These are phyloP conservation scores for Pyrrhia umbra DNA, from an alignment of 2,888 invertebrate species.

Conservation along the genomic window DNA sequence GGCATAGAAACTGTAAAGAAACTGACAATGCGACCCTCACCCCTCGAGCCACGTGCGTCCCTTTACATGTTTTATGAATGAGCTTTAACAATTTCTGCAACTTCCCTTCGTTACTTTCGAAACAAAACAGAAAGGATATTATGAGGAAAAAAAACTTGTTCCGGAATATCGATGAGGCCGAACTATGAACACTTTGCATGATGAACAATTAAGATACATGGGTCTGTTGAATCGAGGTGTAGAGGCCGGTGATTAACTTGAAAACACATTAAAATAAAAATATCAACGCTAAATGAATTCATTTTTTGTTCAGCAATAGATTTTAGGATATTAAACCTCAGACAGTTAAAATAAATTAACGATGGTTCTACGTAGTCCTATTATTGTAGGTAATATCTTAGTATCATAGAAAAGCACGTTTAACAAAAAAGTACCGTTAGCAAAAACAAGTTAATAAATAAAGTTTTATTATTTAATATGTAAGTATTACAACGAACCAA, in stretches of 20 bases:
- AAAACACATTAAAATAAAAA: too few relatives aligned
- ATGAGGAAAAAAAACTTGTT: conserved; percentile 64
- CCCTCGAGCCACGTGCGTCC: conserved; percentile 75
- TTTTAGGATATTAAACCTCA: too few relatives aligned
- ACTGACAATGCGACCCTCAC: conserved; percentile 70
- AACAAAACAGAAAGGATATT: conserved; percentile 72
- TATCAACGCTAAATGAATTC: too few relatives aligned
- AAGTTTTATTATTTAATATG: conserved; percentile 33
- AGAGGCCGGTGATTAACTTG: background rate
- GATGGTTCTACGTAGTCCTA: too few relatives aligned
- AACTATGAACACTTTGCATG: conserved; percentile 33
- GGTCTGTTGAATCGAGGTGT: background rate
- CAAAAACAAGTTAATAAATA: conserved; percentile 15
- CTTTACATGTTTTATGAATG: conserved; percentile 83
- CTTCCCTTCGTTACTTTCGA: conserved; percentile 74
- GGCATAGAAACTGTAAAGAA: conserved; percentile 62
- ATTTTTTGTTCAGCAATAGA: too few relatives aligned
- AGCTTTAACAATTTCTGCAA: conserved; percentile 75
- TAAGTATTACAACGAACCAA: conserved; percentile 59
- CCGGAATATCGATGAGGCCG: conserved; percentile 70
- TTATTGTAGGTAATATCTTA: too few relatives aligned
- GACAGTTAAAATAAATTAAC: too few relatives aligned
- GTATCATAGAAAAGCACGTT: background rate
- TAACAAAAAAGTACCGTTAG: conserved; percentile 14
- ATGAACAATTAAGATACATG: background rate